phyloP scores from a whole-genome alignment of 1,140 invertebrate species.

The Drosophila sproati region DNA sequence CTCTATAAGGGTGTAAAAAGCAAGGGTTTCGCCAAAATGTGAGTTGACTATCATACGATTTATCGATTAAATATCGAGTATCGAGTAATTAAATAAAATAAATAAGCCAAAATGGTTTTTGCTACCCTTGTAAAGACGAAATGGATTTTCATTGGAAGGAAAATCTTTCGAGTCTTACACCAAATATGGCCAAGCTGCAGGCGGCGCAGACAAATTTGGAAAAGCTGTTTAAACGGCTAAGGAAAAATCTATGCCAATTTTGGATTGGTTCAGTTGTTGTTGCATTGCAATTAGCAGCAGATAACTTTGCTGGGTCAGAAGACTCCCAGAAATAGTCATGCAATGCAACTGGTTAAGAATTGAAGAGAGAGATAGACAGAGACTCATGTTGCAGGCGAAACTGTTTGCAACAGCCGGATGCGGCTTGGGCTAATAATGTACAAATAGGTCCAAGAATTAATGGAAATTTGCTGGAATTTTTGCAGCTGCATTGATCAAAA shows the following conservation, averaged over 20 bases:
- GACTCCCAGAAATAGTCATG: conserved; percentile 58
- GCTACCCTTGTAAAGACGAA: conserved; percentile 31
- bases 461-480: conserved; percentile 35
- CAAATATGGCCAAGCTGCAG: conserved; percentile 33
- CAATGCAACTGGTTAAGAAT: conserved; percentile 35
- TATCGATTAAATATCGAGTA: too few relatives aligned
- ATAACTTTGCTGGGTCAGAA: conserved; percentile 8
- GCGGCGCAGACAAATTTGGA: conserved; percentile 30
- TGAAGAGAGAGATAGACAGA: conserved; percentile 2
- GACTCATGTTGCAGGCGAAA: background rate
- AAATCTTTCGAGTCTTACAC: conserved; percentile 28
- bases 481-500: conserved; percentile 34
- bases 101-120: conserved; percentile 10
- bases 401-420: conserved; percentile 26
- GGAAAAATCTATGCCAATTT: conserved; percentile 50
- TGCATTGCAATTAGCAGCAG: conserved; percentile 50
- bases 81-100: background rate
- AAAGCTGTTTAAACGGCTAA: conserved; percentile 42
- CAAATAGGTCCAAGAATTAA: conserved; percentile 43
- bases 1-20: too few relatives aligned
- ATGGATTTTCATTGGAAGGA: conserved; percentile 45
- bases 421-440: conserved; percentile 28
- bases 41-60: too few relatives aligned
- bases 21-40: too few relatives aligned
- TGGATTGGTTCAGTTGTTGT: conserved; percentile 32